Conservation (phyloP, 2,888 invertebrate species). For the Aphidoletes aphidimyza region DNA sequence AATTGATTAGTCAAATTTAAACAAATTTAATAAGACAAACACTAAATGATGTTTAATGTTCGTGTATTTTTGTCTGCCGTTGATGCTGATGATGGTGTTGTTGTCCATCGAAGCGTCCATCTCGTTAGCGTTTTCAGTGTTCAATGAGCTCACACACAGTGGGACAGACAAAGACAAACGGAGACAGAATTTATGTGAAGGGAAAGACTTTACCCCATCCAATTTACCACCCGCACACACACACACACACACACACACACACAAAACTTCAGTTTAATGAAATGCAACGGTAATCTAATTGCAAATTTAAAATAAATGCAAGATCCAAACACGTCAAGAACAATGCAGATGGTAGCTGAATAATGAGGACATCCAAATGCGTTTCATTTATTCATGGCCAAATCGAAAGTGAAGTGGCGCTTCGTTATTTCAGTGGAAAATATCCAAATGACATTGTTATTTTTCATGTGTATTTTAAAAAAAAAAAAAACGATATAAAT, state of each 20-base stretch:
- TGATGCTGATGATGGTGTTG: too few species aligned
- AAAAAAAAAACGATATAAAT: too few species aligned
- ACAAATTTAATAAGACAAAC: constrained; percentile 40
- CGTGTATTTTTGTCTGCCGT: not conserved
- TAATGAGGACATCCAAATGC: not conserved
- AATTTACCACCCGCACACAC: too few species aligned
- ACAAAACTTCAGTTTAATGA: not conserved
- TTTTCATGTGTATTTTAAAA: too few species aligned
- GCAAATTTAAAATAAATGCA: constrained; percentile 36
- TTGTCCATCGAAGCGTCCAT: too few species aligned
- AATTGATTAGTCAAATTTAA: constrained; percentile 22
- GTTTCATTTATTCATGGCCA: not conserved
- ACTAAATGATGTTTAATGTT: constrained; percentile 3
- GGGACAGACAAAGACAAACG: too few species aligned
- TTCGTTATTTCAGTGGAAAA: too few species aligned
- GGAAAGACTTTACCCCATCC: too few species aligned
- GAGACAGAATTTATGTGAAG: too few species aligned
- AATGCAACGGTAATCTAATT: constrained; percentile 34
- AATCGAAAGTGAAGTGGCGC: not conserved
- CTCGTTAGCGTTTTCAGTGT: too few species aligned
- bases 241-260: too few species aligned
- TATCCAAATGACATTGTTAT: not conserved
- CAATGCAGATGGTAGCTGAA: not conserved
- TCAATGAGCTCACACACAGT: too few species aligned
- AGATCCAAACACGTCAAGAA: not conserved